Evolutionary conservation across 1,140 invertebrate genomes (phyloP).

Genomic region (Latrodectus geometricus): DNA sequence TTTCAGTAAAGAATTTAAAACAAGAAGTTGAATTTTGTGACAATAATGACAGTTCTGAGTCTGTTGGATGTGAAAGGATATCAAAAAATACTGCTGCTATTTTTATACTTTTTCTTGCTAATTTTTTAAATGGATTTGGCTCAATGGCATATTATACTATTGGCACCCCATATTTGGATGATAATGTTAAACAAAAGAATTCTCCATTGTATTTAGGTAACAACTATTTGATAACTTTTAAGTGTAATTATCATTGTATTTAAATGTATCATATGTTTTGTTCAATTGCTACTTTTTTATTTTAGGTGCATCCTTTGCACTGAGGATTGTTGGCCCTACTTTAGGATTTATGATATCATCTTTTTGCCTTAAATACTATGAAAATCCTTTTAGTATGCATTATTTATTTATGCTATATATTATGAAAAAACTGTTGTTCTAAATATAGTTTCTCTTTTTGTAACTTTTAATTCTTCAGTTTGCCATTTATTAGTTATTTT

Average conservation of each 20-base stretch:
- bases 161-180: conserved; percentile 68
- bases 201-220: conserved; percentile 64
- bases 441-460: neutral
- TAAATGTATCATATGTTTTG: neutral
- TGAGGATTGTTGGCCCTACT: conserved; percentile 64
- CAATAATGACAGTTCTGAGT: neutral
- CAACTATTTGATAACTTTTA: neutral
- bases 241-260: neutral
- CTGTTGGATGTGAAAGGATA: conserved; percentile 2
- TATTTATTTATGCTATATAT: neutral
- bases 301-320: conserved; percentile 44
- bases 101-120: conserved; percentile 56
- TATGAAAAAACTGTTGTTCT: neutral
- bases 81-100: conserved; percentile 44
- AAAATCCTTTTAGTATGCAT: conserved; percentile 64
- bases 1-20: neutral
- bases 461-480: neutral
- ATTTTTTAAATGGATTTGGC: conserved; percentile 64
- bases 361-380: conserved; percentile 62
- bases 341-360: conserved; percentile 64
- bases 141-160: conserved; percentile 64
- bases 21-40: conserved; percentile 1
- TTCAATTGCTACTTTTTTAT: neutral
- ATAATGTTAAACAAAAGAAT: conserved; percentile 67
- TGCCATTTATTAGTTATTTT: too few species aligned